Conservation (phyloP, 2,113 vertebrate species). For the Rutilus rutilus region DNA sequence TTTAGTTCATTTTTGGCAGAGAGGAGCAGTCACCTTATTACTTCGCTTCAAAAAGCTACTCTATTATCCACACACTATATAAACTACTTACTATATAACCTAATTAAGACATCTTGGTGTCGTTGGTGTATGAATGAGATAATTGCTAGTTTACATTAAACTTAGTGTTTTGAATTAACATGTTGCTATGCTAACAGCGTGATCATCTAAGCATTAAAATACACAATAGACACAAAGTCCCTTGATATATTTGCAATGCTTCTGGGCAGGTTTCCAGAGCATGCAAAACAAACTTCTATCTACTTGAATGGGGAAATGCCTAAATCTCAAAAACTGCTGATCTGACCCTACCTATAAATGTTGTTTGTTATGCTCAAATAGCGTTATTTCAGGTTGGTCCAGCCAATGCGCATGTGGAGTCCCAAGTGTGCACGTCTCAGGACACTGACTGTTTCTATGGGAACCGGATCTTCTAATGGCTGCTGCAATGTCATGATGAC, state of each 20-base stretch:
- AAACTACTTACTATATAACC: neutral
- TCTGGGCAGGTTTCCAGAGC: too few relatives aligned
- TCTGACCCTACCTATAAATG: too few relatives aligned
- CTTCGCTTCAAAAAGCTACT: neutral
- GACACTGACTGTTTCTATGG: constrained; percentile 3
- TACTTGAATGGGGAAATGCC: too few relatives aligned
- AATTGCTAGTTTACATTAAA: neutral
- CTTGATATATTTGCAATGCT: neutral
- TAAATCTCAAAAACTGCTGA: too few relatives aligned
- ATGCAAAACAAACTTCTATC: too few relatives aligned
- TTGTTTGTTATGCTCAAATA: neutral
- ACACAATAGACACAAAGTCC: neutral
- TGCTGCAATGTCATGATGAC: neutral
- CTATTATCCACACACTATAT: neutral
- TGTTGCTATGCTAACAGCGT: too few relatives aligned
- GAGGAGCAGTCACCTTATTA: neutral
- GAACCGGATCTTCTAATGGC: neutral
- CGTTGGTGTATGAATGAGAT: neutral
- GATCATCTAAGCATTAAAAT: neutral
- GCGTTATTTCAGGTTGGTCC: neutral
- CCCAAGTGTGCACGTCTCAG: neutral
- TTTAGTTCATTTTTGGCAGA: neutral
- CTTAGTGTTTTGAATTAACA: too few relatives aligned
- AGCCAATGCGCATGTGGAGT: neutral
- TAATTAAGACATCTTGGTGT: neutral